Conservation (phyloP, 1,140 invertebrate genomes). For the Cyclargus thomasi region DNA sequence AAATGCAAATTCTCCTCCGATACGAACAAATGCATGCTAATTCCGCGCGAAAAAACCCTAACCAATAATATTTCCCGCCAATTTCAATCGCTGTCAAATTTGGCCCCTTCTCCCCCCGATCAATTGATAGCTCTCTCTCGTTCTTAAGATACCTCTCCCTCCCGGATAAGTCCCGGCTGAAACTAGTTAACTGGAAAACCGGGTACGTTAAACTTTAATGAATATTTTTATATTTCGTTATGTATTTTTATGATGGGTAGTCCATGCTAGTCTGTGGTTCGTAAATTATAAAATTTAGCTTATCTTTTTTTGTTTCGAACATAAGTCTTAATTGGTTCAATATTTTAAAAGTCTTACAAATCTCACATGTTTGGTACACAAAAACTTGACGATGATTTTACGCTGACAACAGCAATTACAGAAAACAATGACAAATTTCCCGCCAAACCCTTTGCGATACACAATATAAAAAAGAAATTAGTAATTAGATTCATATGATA, state of each 20-base stretch:
- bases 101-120: constrained; percentile 57
- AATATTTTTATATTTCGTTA: constrained; percentile 18
- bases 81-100: constrained; percentile 74
- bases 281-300: too few species aligned
- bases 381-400: too few species aligned
- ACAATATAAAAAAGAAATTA: background rate
- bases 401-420: background rate
- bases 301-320: too few species aligned
- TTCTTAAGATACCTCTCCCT: constrained; percentile 59
- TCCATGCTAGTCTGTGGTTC: background rate
- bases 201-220: constrained; percentile 26
- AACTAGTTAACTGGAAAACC: constrained; percentile 39
- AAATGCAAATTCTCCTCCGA: constrained; percentile 31
- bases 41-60: constrained; percentile 38
- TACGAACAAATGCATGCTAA: constrained; percentile 45
- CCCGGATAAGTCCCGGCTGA: constrained; percentile 57
- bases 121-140: constrained; percentile 66
- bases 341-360: too few species aligned
- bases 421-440: background rate
- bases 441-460: background rate
- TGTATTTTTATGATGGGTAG: constrained; percentile 10
- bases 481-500: constrained; percentile 3
- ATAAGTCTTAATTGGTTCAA: too few species aligned
- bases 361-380: too few species aligned
- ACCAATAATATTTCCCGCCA: constrained; percentile 71